Conservation (phyloP, 1,140 invertebrate species). For the Orussus abietinus region DNA sequence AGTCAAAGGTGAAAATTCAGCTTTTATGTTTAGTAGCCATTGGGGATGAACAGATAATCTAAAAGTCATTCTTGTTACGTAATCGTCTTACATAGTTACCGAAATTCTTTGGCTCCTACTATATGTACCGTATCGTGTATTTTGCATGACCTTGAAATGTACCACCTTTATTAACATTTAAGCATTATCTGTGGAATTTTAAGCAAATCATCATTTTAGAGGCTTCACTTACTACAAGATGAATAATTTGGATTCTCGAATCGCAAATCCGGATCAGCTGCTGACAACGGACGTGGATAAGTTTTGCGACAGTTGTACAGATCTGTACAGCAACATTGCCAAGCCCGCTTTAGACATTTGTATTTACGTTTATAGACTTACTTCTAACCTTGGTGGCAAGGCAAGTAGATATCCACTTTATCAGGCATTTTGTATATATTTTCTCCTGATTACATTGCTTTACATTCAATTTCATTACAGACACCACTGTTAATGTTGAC, state of each 20-base stretch:
- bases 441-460: slow-evolving; percentile 1
- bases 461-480: slow-evolving; percentile 46
- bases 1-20: too few relatives aligned
- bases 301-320: slow-evolving; percentile 92
- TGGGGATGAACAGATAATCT: too few relatives aligned
- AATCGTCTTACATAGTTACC: too few relatives aligned
- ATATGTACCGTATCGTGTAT: too few relatives aligned
- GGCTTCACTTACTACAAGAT: slow-evolving; percentile 97
- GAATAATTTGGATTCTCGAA: slow-evolving; percentile 90
- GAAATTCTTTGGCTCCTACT: too few relatives aligned
- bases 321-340: slow-evolving; percentile 95
- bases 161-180: too few relatives aligned
- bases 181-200: too few relatives aligned
- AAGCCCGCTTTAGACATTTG: slow-evolving; percentile 94
- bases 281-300: slow-evolving; percentile 96
- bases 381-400: slow-evolving; percentile 75
- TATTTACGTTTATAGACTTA: slow-evolving; percentile 89
- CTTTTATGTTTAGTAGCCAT: too few relatives aligned
- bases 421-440: slow-evolving; percentile 11
- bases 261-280: slow-evolving; percentile 94
- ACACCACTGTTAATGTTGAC: slow-evolving; percentile 82
- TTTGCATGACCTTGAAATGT: too few relatives aligned
- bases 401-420: slow-evolving; percentile 41
- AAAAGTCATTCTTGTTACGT: too few relatives aligned
- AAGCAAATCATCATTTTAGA: slow-evolving; percentile 47